Evolutionary conservation across 2,888 invertebrate genomes (phyloP), one percentile per base, ranked within the genome.

Genomic region (Hecatera dysodea): DNA sequence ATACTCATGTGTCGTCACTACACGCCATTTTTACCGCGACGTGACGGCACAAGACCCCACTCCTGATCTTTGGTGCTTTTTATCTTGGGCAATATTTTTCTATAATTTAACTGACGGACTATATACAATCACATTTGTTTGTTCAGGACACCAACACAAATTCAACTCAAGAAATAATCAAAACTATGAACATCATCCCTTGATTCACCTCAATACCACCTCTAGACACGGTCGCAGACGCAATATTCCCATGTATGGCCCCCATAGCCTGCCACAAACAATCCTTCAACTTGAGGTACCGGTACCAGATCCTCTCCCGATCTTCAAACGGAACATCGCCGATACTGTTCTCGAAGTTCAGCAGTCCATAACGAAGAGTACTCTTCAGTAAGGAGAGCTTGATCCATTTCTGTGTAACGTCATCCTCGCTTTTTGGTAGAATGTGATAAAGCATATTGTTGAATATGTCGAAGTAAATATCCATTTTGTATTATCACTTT

Each of bases 181-280:
- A n/a, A n/a, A n/a, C n/a, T n/a, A 29, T 29, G 29, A 50, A 24
- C 8, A 24, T 24, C 17, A 8, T 27, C 33, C 36, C 7, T 46
- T 27, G 0, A 3, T 36, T 75, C 56, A 84, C 83, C 84, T 78
- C 44, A 59, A 64, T 52, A 12, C 27, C 8, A 36, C 60, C 22
- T n/a, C n/a, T n/a, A 12, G 69, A 33, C 6, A 60, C 36, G 46
- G 27, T 22, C 17, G 81, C 66, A 60, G 90, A 86, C 0, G 86
- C 75, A 73, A 93, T 86, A 82, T 88, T 90, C 36, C 94, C 95
- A 64, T 94, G 94, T 48, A 93, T 53, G 0, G 93, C 93, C 0
- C 93, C 94, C 1, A 94, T 87, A 2, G 91, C 89, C 67, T 90
- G 92, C 94, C 94, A 94, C 72, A 94, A 71, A 33, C 87, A 81